Evolutionary conservation across 2,888 invertebrate species (phyloP), one percentile per base, ranked within the genome.

Genomic region (Lordiphosa andalusiaca): DNA sequence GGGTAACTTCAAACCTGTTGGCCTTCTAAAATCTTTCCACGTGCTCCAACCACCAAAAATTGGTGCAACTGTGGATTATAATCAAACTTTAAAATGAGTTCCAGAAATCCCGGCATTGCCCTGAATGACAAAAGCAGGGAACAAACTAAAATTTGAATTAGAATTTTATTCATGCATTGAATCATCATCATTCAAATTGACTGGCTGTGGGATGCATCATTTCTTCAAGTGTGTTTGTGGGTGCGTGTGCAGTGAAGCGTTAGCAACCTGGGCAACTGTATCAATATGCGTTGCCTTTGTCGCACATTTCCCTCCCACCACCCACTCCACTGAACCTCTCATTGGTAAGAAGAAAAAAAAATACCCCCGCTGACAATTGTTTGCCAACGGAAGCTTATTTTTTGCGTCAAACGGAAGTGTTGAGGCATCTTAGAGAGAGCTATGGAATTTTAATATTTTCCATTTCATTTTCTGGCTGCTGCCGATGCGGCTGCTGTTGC

Each of bases 331-430:
- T 13, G 25, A 37, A 21, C 37, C 44, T 5, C 4, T 33, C 41
- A 33, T 19, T 36, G 1, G 7, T 10, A 16, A 10, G 25, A 30
- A 19, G 4, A 19, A 16, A 10, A 42, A 30, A 19, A 19, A 19
- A 42, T 19, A 40, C 42, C 47, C 53, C 50, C 21, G 42, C 73
- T 68, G 52, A 60, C 77, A 81, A 84, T 84, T 81, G 73, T 77
- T 68, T 82, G 78, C 73, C 50, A 57, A 67, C 84, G 77, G 77
- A 77, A 77, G 77, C 77, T 77, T 70, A 81, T 84, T 70, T 76
- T 66, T 76, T 77, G 82, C 64, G 74, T 64, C 73, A 73, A 63
- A 54, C 84, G 77, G 82, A 77, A 84, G 77, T 77, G 84, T 73
- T 74, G 68, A 61, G 60, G 62, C 66, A 30, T 44, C 59, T 60